Conservation (phyloP, 1,140 invertebrate genomes). For the Bactericera cockerelli region DNA sequence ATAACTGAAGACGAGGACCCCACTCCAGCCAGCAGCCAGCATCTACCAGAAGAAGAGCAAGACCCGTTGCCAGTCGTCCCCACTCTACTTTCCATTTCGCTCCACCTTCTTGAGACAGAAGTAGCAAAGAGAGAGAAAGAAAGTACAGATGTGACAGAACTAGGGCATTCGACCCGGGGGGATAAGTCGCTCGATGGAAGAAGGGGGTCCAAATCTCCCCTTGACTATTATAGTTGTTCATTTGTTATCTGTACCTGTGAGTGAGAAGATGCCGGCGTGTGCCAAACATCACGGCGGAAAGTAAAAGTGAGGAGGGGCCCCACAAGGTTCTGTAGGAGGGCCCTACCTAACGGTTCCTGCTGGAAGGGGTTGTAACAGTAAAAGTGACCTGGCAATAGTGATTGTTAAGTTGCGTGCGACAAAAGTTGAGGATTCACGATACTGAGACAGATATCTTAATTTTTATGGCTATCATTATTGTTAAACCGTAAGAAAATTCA, state of each 20-base stretch:
- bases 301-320: constrained; percentile 15
- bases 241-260: constrained; percentile 1
- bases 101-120: constrained; percentile 15
- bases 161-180: constrained; percentile 14
- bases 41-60: background rate
- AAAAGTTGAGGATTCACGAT: background rate
- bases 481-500: too few relatives aligned
- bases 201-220: constrained; percentile 13
- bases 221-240: background rate
- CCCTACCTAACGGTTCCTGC: constrained; percentile 13
- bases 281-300: constrained; percentile 12
- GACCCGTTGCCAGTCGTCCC: constrained; percentile 2
- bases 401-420: constrained; percentile 7
- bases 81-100: constrained; percentile 18
- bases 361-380: constrained; percentile 12
- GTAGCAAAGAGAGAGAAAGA: constrained; percentile 16
- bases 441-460: too few relatives aligned
- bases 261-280: constrained; percentile 12
- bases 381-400: constrained; percentile 2
- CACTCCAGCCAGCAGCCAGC: constrained; percentile 9
- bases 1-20: background rate
- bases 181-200: background rate
- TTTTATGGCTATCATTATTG: too few relatives aligned
- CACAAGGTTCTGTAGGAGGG: background rate
- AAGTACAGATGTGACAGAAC: constrained; percentile 16